Percentiles rank a stretch among this genome's conserved stretches.
These are phyloP conservation scores for Halcyon badia DNA, from an alignment of 2,797 vertebrate genomes.

Conservation along the genomic window DNA sequence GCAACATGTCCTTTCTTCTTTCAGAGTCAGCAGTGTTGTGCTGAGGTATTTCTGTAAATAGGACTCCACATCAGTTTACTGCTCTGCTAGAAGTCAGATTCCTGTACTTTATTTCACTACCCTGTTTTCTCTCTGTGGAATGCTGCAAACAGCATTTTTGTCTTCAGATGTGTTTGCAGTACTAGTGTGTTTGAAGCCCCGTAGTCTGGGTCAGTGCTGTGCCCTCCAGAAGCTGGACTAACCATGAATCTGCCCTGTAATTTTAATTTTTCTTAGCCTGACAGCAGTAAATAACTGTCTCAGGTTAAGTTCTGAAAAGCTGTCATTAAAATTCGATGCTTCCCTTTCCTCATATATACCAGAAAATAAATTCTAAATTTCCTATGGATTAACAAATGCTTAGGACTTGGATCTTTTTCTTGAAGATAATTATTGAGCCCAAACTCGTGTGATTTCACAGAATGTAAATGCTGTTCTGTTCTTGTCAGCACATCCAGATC, in stretches of 20 bases:
- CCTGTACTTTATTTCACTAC: not conserved
- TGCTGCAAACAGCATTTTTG: not conserved
- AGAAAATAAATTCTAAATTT: not conserved
- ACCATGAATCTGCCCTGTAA: not conserved
- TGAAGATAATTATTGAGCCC: not conserved
- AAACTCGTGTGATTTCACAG: not conserved
- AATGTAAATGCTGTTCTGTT: not conserved
- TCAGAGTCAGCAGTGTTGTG: not conserved
- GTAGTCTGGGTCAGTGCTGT: not conserved
- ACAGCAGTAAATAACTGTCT: not conserved
- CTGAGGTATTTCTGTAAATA: not conserved
- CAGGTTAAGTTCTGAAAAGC: not conserved
- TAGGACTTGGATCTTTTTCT: not conserved
- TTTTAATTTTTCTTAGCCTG: not conserved
- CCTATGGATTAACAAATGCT: not conserved
- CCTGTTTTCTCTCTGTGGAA: not conserved
- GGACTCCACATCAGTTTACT: not conserved
- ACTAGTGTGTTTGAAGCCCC: not conserved
- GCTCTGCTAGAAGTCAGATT: not conserved
- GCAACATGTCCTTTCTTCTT: not conserved
- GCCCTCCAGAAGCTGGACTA: not conserved
- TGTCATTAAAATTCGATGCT: not conserved
- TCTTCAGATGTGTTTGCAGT: not conserved
- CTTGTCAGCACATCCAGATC: not conserved
- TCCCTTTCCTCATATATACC: not conserved